A percentile compares a stretch with the other conserved stretches of the same genome.
Conservation (phyloP, 2,113 vertebrate species). For the Stegostoma tigrinum region DNA sequence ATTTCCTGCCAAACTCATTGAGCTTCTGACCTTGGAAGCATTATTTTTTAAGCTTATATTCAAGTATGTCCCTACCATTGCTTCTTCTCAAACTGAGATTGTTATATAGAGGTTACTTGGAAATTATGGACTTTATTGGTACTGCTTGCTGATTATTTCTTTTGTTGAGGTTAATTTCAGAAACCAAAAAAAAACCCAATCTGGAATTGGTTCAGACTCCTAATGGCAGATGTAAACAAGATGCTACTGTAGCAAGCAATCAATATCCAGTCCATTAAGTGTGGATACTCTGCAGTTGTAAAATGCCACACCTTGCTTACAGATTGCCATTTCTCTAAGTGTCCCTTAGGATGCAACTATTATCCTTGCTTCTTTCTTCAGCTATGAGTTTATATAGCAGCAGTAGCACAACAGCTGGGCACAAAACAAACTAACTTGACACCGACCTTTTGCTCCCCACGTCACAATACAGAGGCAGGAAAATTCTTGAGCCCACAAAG, state of each 20-base stretch:
- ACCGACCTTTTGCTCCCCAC: too few species aligned
- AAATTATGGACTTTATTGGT: background rate
- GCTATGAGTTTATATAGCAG: background rate
- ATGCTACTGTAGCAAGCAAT: background rate
- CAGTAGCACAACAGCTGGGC: too few species aligned
- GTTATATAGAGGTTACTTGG: background rate
- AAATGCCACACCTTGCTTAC: background rate
- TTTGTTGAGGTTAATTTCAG: background rate
- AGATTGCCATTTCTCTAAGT: background rate
- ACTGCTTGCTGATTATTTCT: background rate
- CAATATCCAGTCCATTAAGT: background rate
- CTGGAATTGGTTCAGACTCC: background rate
- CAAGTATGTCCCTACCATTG: background rate
- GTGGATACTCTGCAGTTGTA: background rate
- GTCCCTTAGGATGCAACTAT: background rate
- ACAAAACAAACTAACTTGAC: too few species aligned
- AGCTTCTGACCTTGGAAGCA: constrained; percentile 47
- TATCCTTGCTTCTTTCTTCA: background rate
- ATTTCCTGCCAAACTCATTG: constrained; percentile 47
- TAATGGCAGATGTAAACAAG: background rate
- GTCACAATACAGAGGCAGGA: too few species aligned
- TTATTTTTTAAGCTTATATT: constrained; percentile 40
- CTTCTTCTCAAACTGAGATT: constrained; percentile 44
- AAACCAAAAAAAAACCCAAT: background rate
- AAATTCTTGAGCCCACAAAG: too few species aligned